Evolutionary conservation across 1,140 invertebrate species (phyloP).

Genomic region (Acromyrmex charruanus): DNA sequence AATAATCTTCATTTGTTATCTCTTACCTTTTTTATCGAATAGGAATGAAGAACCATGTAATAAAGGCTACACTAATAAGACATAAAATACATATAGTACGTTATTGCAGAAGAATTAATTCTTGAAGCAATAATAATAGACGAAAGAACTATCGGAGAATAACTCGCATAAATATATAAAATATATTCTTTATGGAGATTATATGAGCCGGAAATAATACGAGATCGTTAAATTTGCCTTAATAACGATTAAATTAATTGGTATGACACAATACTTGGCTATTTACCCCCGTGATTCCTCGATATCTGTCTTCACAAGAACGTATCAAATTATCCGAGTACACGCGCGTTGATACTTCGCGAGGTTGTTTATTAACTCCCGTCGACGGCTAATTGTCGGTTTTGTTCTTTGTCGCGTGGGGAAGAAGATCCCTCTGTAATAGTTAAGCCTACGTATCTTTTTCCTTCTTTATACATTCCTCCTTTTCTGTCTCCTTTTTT

Average conservation of each 20-base stretch:
- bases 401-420: conserved; percentile 62
- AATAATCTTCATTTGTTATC: not conserved
- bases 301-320: conserved; percentile 56
- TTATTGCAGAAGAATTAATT: conserved; percentile 19
- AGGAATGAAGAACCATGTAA: not conserved
- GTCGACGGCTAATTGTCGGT: conserved; percentile 66
- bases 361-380: conserved; percentile 61
- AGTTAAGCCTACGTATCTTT: conserved; percentile 36
- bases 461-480: conserved; percentile 11
- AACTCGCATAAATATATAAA: conserved; percentile 35
- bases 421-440: conserved; percentile 61
- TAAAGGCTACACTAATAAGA: not conserved
- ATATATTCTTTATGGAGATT: not conserved
- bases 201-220: not conserved
- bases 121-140: not conserved
- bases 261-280: conserved; percentile 38
- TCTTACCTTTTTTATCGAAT: conserved; percentile 7
- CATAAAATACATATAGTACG: conserved; percentile 7
- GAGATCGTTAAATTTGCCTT: conserved; percentile 23
- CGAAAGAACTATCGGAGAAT: not conserved
- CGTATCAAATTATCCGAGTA: conserved; percentile 50
- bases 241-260: conserved; percentile 59
- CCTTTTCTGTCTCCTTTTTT: not conserved
- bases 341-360: conserved; percentile 58
- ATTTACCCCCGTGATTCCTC: conserved; percentile 52